Conservation (phyloP, 2,888 invertebrate species). For the Pseudeuparius sepicola region DNA sequence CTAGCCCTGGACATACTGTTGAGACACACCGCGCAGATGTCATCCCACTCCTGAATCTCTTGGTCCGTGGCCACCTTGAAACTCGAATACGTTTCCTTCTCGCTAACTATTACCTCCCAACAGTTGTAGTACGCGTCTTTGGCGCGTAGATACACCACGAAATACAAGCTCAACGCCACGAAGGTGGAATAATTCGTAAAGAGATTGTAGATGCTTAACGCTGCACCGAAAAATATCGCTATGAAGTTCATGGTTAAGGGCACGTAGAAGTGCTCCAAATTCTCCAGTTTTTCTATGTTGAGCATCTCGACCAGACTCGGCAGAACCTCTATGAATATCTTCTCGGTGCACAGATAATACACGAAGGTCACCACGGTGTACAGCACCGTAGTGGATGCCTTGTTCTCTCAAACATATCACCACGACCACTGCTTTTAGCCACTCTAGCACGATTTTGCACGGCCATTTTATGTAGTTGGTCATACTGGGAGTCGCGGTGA, state of each 20-base stretch:
- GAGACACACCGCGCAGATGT: slow-evolving; percentile 70
- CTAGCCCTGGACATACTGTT: slow-evolving; percentile 59
- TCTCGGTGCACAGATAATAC: slow-evolving; percentile 63
- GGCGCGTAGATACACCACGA: slow-evolving; percentile 33
- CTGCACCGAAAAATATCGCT: slow-evolving; percentile 38
- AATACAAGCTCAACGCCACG: slow-evolving; percentile 31
- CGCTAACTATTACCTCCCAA: slow-evolving; percentile 29
- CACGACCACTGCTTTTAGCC: slow-evolving; percentile 59
- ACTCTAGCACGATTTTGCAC: slow-evolving; percentile 61
- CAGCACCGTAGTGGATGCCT: slow-evolving; percentile 51
- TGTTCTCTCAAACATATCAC: slow-evolving; percentile 60
- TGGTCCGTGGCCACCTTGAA: slow-evolving; percentile 47
- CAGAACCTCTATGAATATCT: slow-evolving; percentile 54
- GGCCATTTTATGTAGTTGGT: slow-evolving; percentile 29
- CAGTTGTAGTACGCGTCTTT: slow-evolving; percentile 35
- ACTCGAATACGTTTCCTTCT: slow-evolving; percentile 31
- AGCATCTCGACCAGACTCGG: slow-evolving; percentile 47
- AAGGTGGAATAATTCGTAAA: slow-evolving; percentile 25
- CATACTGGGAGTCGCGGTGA: slow-evolving; percentile 19
- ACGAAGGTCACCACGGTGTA: slow-evolving; percentile 55
- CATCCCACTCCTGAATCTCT: slow-evolving; percentile 59
- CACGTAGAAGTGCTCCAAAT: slow-evolving; percentile 58
- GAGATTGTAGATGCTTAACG: slow-evolving; percentile 21
- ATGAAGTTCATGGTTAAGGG: slow-evolving; percentile 52
- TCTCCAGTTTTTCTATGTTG: slow-evolving; percentile 53